These are phyloP conservation scores for Hemicrepidius hirtus DNA, from an alignment of 2,888 invertebrate genomes.

Conservation along the genomic window DNA sequence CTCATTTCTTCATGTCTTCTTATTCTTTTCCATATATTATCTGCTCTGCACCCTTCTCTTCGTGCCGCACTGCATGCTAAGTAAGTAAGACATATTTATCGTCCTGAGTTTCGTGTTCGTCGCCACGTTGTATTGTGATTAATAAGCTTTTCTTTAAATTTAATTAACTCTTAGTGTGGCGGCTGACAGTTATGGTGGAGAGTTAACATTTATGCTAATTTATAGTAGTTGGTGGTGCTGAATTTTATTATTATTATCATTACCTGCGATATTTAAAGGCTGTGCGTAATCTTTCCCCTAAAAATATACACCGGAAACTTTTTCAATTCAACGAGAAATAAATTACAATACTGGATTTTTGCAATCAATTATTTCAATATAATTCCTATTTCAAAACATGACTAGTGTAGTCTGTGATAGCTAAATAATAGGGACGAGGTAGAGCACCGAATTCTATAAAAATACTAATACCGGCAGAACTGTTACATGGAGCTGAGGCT, in stretches of 20 bases:
- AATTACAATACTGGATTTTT: no score
- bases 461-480: no score
- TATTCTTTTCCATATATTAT: conserved; percentile 56
- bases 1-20: conserved; percentile 58
- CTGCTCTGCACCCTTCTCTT: conserved; percentile 65
- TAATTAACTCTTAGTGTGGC: conserved; percentile 24
- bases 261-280: neutral
- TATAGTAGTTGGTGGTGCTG: neutral
- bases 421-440: no score
- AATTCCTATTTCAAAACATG: no score
- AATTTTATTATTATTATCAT: neutral
- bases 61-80: conserved; percentile 70
- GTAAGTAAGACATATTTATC: conserved; percentile 66
- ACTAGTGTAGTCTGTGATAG: no score
- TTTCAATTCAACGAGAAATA: no score
- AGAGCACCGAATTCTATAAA: no score
- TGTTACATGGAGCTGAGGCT: no score
- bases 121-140: conserved; percentile 25
- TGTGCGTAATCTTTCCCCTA: neutral
- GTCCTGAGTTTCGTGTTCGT: conserved; percentile 30
- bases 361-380: no score
- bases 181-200: conserved; percentile 20
- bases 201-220: conserved; percentile 1
- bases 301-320: neutral
- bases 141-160: conserved; percentile 28